Conservation (phyloP, 2,797 vertebrate species). For the Serranus cabrilla region DNA sequence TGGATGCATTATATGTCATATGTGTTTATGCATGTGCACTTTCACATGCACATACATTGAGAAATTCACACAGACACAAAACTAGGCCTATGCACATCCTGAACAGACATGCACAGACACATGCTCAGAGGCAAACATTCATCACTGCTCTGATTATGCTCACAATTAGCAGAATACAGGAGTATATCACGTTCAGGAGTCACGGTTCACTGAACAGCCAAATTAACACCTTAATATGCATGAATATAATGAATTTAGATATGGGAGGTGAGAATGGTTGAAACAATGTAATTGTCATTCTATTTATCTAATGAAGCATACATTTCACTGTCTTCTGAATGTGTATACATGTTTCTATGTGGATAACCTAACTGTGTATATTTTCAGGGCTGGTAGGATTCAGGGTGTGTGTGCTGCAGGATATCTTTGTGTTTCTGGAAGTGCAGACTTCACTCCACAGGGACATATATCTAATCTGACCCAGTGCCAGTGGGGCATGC, state of each 20-base stretch:
- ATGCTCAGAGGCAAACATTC: conserved; percentile 39
- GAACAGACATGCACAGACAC: neutral
- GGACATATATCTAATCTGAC: conserved; percentile 62
- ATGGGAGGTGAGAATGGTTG: conserved; percentile 15
- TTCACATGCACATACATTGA: neutral
- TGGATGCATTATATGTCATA: neutral
- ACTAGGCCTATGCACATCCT: neutral
- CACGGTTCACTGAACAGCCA: conserved; percentile 50
- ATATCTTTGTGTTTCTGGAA: conserved; percentile 90
- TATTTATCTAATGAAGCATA: conserved; percentile 36
- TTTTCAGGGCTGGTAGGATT: conserved; percentile 86
- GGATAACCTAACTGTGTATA: conserved; percentile 4
- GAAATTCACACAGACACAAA: neutral
- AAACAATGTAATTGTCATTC: conserved; percentile 25
- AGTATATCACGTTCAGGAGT: conserved; percentile 30
- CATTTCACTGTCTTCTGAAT: conserved; percentile 16
- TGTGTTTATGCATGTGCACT: neutral
- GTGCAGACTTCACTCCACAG: conserved; percentile 85
- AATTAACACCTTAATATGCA: conserved; percentile 47
- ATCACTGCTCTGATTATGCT: conserved; percentile 43
- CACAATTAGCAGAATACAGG: conserved; percentile 30
- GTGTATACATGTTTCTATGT: neutral
- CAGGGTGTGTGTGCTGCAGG: conserved; percentile 91
- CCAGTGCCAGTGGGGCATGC: conserved; percentile 86
- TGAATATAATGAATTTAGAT: conserved; percentile 38